Evolutionary conservation across 2,113 vertebrate genomes (phyloP), one percentile per base, ranked within the genome.

Genomic region (Eulemur macaco): DNA sequence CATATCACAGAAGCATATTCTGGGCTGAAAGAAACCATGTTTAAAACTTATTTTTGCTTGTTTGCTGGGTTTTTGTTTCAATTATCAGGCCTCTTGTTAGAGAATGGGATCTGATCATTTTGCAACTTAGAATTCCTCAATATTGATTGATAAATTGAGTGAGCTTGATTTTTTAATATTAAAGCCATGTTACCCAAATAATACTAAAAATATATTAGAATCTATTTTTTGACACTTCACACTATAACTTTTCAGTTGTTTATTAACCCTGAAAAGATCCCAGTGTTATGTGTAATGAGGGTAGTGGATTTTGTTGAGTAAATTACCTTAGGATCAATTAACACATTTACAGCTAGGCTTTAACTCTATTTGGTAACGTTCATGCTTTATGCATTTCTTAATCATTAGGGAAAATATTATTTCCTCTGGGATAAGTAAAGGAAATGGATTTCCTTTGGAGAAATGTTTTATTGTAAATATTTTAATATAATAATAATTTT

Each of bases 401-500:
- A 93, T 42, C 14, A 25, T 91, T 56, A 83, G 10, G 76, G 6
- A 5, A 10, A 63, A 39, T 21, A 66, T 89, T 95, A 78, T 5
- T 74, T 88, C 95, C 39, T 52, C 52, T 64, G 12, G 10, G 14
- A 39, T 71, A 76, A 88, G 11, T 85, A 45, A 93, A 93, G 11
- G 39, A 80, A 89, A 18, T 8, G 3, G 4, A 0, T 69, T 73
- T 68, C 4, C 10, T 87, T 85, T 54, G 31, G 20, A 69, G 11
- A 94, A 82, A 82, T 0, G 12, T 84, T 95, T 90, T 66, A 80
- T 52, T 93, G 4, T 73, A 50, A 56, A 82, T 69, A 82, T 85
- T 94, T 93, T 95, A 52, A 69, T 39, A 80, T 85, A 89, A 15
- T 11, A 50, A 85, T 85, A 60, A 76, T 77, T 37, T 96, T 94